These are phyloP conservation scores for Epizoanthus stellaris DNA, from an alignment of 92 coral and sea anemone species.

Conservation along the genomic window DNA sequence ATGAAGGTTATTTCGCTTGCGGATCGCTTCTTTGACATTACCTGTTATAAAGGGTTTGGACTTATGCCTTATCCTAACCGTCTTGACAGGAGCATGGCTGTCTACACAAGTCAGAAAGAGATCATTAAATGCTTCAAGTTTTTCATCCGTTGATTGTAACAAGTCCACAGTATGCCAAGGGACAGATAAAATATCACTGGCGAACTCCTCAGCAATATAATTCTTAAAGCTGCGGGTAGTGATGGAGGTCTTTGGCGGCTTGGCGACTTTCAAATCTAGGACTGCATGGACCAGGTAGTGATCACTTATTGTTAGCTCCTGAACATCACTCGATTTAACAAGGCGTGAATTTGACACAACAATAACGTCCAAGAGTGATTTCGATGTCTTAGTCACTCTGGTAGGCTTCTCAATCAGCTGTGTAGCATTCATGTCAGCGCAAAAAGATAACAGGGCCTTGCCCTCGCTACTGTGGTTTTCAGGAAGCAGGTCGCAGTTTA, in stretches of 20 bases:
- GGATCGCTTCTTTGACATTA: slow-evolving; percentile 7
- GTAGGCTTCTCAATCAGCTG: slow-evolving; percentile 45
- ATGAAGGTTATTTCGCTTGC: slow-evolving; percentile 1
- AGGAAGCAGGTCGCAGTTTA: slow-evolving; percentile 49
- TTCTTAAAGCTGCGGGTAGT: slow-evolving; percentile 45
- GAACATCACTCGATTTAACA: slow-evolving; percentile 28
- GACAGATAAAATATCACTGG: slow-evolving; percentile 10
- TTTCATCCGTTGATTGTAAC: not conserved
- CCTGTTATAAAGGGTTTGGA: not conserved
- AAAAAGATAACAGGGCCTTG: slow-evolving; percentile 54
- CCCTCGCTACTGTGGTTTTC: slow-evolving; percentile 36
- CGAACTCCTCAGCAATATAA: slow-evolving; percentile 7
- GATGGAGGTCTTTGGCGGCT: slow-evolving; percentile 26
- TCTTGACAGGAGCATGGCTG: slow-evolving; percentile 30
- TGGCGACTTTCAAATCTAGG: slow-evolving; percentile 40
- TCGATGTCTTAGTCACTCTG: slow-evolving; percentile 43
- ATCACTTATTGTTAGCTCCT: slow-evolving; percentile 52
- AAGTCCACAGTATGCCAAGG: slow-evolving; percentile 27
- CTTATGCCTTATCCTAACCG: slow-evolving; percentile 1
- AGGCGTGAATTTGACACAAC: not conserved
- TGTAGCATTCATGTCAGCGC: slow-evolving; percentile 46
- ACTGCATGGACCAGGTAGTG: slow-evolving; percentile 48
- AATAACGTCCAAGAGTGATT: slow-evolving; percentile 28
- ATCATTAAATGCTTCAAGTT: slow-evolving; percentile 26
- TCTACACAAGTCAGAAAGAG: slow-evolving; percentile 22